Evolutionary conservation across 2,888 invertebrate species (phyloP).

Genomic region (Tubiluchus corallicola): DNA sequence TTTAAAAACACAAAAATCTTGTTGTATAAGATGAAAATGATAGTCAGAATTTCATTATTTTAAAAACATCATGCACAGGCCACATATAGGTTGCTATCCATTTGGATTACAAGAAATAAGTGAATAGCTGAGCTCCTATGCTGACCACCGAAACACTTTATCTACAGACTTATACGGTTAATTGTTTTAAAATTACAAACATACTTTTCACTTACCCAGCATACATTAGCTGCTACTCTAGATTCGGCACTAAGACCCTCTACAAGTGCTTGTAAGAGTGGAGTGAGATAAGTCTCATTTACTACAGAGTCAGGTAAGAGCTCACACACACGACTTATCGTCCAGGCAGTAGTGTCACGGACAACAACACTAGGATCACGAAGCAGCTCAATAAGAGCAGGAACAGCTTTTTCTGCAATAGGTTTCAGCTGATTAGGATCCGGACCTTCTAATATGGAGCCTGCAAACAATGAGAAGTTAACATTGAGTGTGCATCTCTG

Average conservation of each 20-base stretch:
- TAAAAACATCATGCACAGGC: too few relatives aligned
- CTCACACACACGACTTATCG: conserved; percentile 91
- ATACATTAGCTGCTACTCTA: conserved; percentile 90
- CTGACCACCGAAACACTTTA: too few relatives aligned
- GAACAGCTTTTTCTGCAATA: conserved; percentile 88
- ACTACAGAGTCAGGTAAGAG: conserved; percentile 87
- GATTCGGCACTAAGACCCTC: conserved; percentile 74
- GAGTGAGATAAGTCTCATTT: conserved; percentile 55
- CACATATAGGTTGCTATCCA: too few relatives aligned
- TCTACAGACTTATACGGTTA: too few relatives aligned
- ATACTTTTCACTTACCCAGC: conserved; percentile 78
- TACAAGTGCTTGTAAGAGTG: conserved; percentile 36
- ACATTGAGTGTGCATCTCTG: background rate
- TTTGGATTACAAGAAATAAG: too few relatives aligned
- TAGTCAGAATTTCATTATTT: too few relatives aligned
- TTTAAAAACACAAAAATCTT: too few relatives aligned
- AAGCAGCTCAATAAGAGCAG: conserved; percentile 81
- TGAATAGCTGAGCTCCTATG: too few relatives aligned
- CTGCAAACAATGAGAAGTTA: too few relatives aligned
- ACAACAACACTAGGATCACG: conserved; percentile 84
- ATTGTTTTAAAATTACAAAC: too few relatives aligned
- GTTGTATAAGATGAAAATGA: too few relatives aligned
- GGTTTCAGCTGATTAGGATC: conserved; percentile 69
- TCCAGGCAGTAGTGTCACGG: conserved; percentile 94
- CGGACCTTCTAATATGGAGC: conserved; percentile 68